Evolutionary conservation across 2,797 vertebrate species (phyloP), one percentile per base, ranked within the genome.

Genomic region (Coregonus ussuriensis): DNA sequence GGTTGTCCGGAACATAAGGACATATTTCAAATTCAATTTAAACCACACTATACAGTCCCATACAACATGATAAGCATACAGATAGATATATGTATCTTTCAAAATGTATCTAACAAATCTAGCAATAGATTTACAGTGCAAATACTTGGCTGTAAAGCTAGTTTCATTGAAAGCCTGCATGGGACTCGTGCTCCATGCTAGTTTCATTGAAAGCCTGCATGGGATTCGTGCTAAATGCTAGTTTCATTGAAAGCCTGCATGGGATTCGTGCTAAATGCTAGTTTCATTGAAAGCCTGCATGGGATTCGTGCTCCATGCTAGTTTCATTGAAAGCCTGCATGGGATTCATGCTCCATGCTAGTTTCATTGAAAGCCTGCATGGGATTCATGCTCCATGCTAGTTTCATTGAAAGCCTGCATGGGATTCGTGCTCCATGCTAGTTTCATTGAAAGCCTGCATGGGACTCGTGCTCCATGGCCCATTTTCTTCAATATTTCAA

Each of bases 401-500:
- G 6, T 41, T 41, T 41, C 6, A 41, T 41, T 41, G 37, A 41
- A 41, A 41, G 37, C 37, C 37, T 6, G 37, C 37, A 41, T 41
- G 6, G 6, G 37, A 41, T 6, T 37, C 35, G 1, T 41, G 37
- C 37, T 41, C 37, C 37, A 41, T 41, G 37, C 37, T 41, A 41
- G 37, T 7, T 41, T 41, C 1, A 41, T 41, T 41, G 37, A 47
- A 71, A 67, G 31, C 1, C n/a, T 63, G 63, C 31, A 54, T 70
- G 1, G 1, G 21, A 3, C 14, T 25, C 16, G 51, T 15, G 31
- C 7, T 35, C 31, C 51, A 69, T 54, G 47, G 52, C 33, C 66
- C 6, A 5, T 63, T 31, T 67, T 67, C 16, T 69, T 76, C 72
- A 75, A 73, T 72, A 41, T 78, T 77, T 74, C 65, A 82, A 74